Base-by-base conservation (phyloP, 2,888 invertebrate species). In the Nemapogon koenigi region DNA sequence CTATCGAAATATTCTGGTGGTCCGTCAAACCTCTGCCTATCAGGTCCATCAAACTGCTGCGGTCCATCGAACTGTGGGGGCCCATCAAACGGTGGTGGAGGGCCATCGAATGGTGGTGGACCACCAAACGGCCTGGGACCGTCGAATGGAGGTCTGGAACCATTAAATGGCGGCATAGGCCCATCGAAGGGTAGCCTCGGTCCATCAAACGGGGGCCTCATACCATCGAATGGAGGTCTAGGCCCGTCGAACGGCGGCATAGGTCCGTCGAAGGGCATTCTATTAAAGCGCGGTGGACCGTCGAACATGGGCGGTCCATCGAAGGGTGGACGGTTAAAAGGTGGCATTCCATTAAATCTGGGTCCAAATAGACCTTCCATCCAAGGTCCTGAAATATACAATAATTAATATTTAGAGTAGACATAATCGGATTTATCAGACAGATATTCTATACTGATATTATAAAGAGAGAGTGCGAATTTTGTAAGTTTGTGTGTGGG, bases 331-430 rank as follows among this genome's bases (percentile, higher is more conserved):
- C 75, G 41, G 63, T 63, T 54, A 48, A 66, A 70, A 0, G 65
- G 64, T 1, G 72, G 55, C 67, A 62, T 72, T 41, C 75, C 78
- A 51, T 73, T 76, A 48, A 76, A 80, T 3, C 76, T 57, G 2
- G 72, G 69, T 11, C 67, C 70, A 43, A 68, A 71, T 2, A 64
- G 55, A 43, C 73, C 63, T 43, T 72, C 81, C 78, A 81, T 62
- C 73, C 75, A 75, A 0, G 69, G 68, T 10, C 68, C 75, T 65
- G 72, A 6, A 66, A 71, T 15, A 4, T 6, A n/a, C n/a, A 27
- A 22, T 22, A 22, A 22, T 32, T 17, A 3, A 32, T 16, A 2
- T 4, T 16, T n/a, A n/a, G n/a, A n/a, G n/a, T n/a, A n/a, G n/a
- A n/a, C n/a, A n/a, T n/a, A n/a, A n/a, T n/a, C n/a, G n/a, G n/a